Evolutionary conservation across 2,797 vertebrate genomes (phyloP).

Genomic region (Enoplosus armatus): DNA sequence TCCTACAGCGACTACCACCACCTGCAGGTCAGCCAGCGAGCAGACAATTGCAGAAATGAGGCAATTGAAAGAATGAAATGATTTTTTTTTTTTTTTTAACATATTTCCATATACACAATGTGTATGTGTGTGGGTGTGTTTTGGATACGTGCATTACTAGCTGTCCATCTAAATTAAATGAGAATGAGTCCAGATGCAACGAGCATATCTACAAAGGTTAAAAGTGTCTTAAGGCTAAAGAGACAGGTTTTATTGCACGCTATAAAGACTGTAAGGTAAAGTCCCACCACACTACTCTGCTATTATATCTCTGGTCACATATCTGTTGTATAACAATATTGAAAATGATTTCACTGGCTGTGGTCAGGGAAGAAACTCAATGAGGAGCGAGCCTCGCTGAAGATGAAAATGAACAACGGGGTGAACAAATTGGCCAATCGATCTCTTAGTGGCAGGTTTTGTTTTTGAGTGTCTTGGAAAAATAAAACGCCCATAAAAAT

Average conservation of each 20-base stretch:
- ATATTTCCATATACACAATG: not conserved
- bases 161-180: not conserved
- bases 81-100: not conserved
- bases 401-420: conserved; percentile 17
- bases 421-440: conserved; percentile 18
- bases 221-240: not conserved
- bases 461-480: not conserved
- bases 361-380: not conserved
- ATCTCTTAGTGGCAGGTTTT: conserved; percentile 25
- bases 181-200: not conserved
- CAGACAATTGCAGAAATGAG: conserved; percentile 1
- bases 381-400: not conserved
- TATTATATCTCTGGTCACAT: not conserved
- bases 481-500: conserved; percentile 7
- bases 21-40: conserved; percentile 90
- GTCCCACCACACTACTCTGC: not conserved
- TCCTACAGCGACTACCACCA: conserved; percentile 90
- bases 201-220: not conserved
- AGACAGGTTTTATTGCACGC: not conserved
- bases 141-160: not conserved
- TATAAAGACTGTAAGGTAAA: not conserved
- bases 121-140: not conserved
- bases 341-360: not conserved
- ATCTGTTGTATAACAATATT: not conserved
- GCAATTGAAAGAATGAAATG: not conserved